Evolutionary conservation across 2,113 vertebrate genomes (phyloP).

Genomic region (Deroptyus accipitrinus): DNA sequence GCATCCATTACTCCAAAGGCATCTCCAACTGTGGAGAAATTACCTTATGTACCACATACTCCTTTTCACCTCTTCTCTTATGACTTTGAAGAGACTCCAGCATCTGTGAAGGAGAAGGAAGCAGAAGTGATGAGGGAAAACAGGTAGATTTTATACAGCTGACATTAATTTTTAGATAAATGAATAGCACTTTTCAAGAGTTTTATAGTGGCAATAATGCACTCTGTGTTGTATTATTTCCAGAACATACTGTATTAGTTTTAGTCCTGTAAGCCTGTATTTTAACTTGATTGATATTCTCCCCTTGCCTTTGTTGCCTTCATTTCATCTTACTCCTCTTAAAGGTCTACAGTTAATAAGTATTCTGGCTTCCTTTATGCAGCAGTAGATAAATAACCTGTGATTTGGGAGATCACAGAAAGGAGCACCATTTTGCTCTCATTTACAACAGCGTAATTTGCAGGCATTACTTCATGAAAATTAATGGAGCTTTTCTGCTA

Average conservation of each 20-base stretch:
- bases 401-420: background rate
- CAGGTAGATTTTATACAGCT: slow-evolving; percentile 77
- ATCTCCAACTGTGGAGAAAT: slow-evolving; percentile 74
- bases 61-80: slow-evolving; percentile 92
- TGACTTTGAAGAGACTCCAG: slow-evolving; percentile 83
- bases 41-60: slow-evolving; percentile 89
- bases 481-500: background rate
- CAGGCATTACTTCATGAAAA: background rate
- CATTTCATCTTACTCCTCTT: background rate
- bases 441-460: background rate
- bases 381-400: background rate
- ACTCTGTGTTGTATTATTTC: background rate
- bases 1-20: slow-evolving; percentile 69
- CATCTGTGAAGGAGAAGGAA: slow-evolving; percentile 72
- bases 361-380: background rate
- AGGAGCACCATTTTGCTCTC: background rate
- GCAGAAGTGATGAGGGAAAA: slow-evolving; percentile 73
- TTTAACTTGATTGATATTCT: background rate
- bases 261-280: background rate
- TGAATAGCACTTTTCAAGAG: background rate
- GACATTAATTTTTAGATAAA: background rate
- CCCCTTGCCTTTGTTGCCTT: background rate
- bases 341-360: background rate
- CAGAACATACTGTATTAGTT: background rate
- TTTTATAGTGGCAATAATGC: background rate